Evolutionary conservation across 2,888 invertebrate species (phyloP), one percentile per base, ranked within the genome.

Genomic region (Drosophila kokeensis): DNA sequence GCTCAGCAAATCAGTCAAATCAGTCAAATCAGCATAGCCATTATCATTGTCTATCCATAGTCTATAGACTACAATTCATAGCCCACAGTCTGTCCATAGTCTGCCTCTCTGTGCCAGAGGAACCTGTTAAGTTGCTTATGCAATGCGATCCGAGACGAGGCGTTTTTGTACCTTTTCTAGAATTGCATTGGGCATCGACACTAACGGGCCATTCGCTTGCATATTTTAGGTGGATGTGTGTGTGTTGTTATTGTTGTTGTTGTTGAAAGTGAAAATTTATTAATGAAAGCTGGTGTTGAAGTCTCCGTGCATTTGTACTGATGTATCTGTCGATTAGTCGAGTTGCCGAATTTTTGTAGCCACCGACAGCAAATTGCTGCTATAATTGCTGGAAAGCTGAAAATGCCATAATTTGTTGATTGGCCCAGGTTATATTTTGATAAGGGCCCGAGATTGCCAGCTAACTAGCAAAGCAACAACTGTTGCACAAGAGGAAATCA

Each of bases 371-470:
- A 81, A 83, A 80, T 80, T 79, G 71, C 62, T 68, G 69, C 66
- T 24, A 73, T 81, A 83, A 83, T 83, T 83, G 83, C 76, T 83
- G 87, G 82, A 84, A 87, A 84, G 87, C 80, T 69, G 79, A 67
- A 82, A 88, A 80, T 80, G 84, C 73, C 74, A 83, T 88, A 72
- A 80, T 76, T 82, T 73, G 73, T 73, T 74, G 79, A 87, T 78
- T 78, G 76, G 72, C 69, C 69, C 53, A 61, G 57, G 59, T 68
- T 76, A 67, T 32, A 65, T 70, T 71, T 80, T 80, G 75, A 69
- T 65, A 81, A 79, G 76, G 68, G 49, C 27, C 38, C 29, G 21
- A 49, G 7, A 21, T 55, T 68, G 59, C 10, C 40, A 49, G 38
- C 59, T 52, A 79, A 65, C 60, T 69, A 58, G 38, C 52, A 18